Conservation (phyloP, 2,113 vertebrate species). For the Rhinoderma darwinii region DNA sequence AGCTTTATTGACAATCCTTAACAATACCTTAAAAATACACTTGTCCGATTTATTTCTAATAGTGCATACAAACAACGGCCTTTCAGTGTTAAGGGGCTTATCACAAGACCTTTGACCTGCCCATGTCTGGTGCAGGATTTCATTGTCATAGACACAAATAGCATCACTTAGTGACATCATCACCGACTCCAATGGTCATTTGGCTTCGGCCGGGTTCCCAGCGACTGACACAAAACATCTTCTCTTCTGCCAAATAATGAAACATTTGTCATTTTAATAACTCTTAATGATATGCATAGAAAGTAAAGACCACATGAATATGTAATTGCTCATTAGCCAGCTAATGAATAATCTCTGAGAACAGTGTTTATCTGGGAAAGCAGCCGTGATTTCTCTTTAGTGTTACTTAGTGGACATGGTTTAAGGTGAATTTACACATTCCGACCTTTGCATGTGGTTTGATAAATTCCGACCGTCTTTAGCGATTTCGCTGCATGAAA, state of each 20-base stretch:
- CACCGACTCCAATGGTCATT: neutral
- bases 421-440: neutral
- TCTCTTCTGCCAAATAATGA: neutral
- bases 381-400: neutral
- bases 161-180: constrained; percentile 36
- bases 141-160: neutral
- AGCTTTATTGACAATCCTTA: neutral
- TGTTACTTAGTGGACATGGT: neutral
- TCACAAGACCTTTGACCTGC: neutral
- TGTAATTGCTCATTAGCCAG: constrained; percentile 18
- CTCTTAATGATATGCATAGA: constrained; percentile 20
- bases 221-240: neutral
- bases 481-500: too few species aligned
- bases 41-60: neutral
- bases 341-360: constrained; percentile 28
- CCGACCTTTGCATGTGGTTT: neutral
- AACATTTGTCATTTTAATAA: constrained; percentile 18
- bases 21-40: neutral
- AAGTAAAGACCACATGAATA: constrained; percentile 28
- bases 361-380: constrained; percentile 13
- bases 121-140: neutral
- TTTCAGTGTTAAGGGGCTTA: neutral
- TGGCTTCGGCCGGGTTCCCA: neutral
- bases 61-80: neutral
- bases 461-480: too few species aligned